phyloP scores from a whole-genome alignment of 2,888 invertebrate genomes.

The Drosophila macrothrix region DNA sequence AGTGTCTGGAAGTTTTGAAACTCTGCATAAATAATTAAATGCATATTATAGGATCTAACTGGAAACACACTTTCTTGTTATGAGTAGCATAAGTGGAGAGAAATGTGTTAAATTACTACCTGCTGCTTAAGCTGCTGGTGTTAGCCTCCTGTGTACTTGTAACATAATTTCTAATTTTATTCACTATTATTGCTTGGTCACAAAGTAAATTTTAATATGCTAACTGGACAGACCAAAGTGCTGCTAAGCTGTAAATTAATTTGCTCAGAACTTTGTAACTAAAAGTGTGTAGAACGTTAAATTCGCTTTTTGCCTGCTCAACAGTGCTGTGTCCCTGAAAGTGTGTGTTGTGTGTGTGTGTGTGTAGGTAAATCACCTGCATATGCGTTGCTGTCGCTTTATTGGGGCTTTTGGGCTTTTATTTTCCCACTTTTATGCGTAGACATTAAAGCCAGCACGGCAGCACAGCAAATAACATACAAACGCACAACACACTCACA shows the following conservation, averaged over 20 bases:
- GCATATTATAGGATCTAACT: not conserved
- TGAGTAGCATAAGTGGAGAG: not conserved
- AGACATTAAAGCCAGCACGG: constrained; percentile 50
- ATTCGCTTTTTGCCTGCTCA: constrained; percentile 61
- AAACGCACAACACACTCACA: not conserved
- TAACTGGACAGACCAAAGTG: constrained; percentile 23
- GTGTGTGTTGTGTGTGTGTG: not conserved
- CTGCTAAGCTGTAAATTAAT: constrained; percentile 72
- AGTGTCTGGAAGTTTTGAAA: not conserved
- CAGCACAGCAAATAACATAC: constrained; percentile 24
- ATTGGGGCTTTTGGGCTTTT: constrained; percentile 65
- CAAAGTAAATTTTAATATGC: not conserved
- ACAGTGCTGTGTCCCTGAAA: constrained; percentile 7
- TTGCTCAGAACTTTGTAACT: constrained; percentile 50
- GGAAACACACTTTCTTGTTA: not conserved
- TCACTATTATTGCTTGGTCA: not conserved
- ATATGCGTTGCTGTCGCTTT: constrained; percentile 59
- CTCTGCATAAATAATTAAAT: not conserved
- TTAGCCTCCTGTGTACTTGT: not conserved
- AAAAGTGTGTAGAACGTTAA: constrained; percentile 33
- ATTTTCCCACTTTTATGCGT: constrained; percentile 68
- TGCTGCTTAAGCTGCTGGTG: not conserved
- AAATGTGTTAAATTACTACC: no score
- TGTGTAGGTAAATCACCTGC: constrained; percentile 41
- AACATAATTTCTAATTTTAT: constrained; percentile 2